Evolutionary conservation across 1,140 invertebrate species (phyloP), one percentile per base, ranked within the genome.

Genomic region (Drosophila funebris): DNA sequence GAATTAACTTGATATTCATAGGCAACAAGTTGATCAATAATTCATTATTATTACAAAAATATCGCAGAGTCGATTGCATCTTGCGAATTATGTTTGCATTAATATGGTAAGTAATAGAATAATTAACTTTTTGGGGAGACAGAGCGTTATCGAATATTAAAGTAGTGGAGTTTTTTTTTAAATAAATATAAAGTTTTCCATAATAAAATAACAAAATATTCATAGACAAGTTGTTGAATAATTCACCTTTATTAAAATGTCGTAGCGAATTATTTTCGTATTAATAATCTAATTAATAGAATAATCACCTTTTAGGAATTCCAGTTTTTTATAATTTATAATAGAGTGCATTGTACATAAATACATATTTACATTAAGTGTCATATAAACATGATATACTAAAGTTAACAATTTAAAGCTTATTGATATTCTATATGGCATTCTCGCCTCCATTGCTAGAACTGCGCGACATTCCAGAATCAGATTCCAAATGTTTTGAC

Each of bases 361-460:
- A 64, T 77, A 85, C 61, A 87, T 85, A 87, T 81, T 85, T 85
- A 85, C 81, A 85, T 57, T 36, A 56, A 14, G 13, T 56, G 44
- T 31, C 61, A 52, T 31, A 0, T 16, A 11, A 29, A 33, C 33
- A 37, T 11, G 6, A 20, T 24, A 53, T 39, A 27, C 31, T 13
- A 24, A n/a, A 41, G 1, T 11, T 27, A 1, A 52, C 29, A 50
- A 31, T 48, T 8, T 6, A 48, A 24, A 27, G 43, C 37, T n/a
- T 7, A 16, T 6, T 24, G n/a, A 5, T 27, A 61, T 8, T 8
- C 44, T 70, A 85, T 50, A 85, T 77, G 54, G 44, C 52, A 46
- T 76, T 78, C 11, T 24, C 31, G n/a, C 7, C 31, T 18, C 6
- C 27, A 14, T 22, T 36, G 27, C 14, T 60, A 0, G 37, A 8